A percentile compares a stretch with the other conserved stretches of the same genome.
Conservation (phyloP, 2,113 vertebrate genomes). For the Atlantisia rogersi region DNA sequence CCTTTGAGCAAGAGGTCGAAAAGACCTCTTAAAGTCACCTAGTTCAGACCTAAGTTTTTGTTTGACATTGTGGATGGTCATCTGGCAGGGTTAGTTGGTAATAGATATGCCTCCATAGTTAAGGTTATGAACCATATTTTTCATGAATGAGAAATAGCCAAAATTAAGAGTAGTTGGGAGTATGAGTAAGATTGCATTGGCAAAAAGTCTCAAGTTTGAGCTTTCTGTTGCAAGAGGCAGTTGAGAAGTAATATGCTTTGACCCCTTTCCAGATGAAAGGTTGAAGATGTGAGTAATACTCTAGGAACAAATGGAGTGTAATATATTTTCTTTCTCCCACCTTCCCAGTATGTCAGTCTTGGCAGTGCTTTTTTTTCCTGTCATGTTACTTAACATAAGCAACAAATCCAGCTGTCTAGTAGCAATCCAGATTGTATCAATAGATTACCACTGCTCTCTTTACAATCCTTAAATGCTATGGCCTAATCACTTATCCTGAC, state of each 20-base stretch:
- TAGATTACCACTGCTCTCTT: constrained; percentile 3
- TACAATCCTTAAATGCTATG: background rate
- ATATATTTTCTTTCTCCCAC: background rate
- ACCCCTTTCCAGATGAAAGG: background rate
- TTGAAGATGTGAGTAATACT: background rate
- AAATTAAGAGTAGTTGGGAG: background rate
- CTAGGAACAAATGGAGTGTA: background rate
- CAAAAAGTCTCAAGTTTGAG: background rate
- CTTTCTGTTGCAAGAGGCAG: background rate
- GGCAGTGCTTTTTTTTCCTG: background rate
- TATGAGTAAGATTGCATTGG: background rate
- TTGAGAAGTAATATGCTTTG: background rate
- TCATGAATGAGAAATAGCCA: background rate
- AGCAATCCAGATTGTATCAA: background rate
- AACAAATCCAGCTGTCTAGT: constrained; percentile 2
- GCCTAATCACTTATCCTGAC: background rate
- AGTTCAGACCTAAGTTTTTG: background rate
- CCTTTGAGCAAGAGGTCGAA: background rate
- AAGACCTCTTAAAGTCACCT: no score
- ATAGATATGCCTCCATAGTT: background rate
- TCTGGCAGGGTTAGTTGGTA: background rate
- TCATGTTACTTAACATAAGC: background rate
- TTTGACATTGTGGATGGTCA: background rate
- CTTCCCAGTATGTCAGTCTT: background rate
- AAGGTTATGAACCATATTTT: background rate